Evolutionary conservation across 2,888 invertebrate species (phyloP).

Genomic region (Trachelus tabidus): DNA sequence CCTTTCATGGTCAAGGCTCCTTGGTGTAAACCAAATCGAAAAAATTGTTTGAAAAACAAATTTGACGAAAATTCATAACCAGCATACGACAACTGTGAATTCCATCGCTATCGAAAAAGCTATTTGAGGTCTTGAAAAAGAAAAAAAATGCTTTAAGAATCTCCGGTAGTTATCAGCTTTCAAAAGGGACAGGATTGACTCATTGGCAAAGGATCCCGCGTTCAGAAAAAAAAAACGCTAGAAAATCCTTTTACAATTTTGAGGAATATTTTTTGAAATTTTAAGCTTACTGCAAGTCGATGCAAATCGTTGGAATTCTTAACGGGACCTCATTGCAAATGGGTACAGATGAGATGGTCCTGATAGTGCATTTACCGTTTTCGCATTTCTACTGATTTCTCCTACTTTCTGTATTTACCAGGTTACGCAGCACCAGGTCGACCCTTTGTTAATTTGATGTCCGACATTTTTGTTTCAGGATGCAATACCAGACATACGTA

Average conservation of each 20-base stretch:
- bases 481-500: slow-evolving; percentile 75
- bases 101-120: neutral
- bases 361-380: neutral
- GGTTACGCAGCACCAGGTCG: neutral
- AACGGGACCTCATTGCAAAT: slow-evolving; percentile 13
- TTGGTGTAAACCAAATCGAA: neutral
- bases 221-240: neutral
- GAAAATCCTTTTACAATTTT: neutral
- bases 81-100: neutral
- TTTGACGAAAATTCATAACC: neutral
- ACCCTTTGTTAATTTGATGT: neutral
- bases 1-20: slow-evolving; percentile 62
- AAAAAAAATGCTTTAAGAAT: neutral
- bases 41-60: neutral
- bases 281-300: neutral
- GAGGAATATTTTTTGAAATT: neutral
- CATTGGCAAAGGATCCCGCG: neutral
- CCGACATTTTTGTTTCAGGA: slow-evolving; percentile 56
- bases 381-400: slow-evolving; percentile 4
- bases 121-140: neutral
- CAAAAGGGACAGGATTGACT: neutral
- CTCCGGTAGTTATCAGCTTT: neutral
- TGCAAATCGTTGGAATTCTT: slow-evolving; percentile 16
- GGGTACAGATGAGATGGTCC: neutral
- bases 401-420: neutral